Conservation (phyloP, 2,888 invertebrate species). For the Limnephilus marmoratus region DNA sequence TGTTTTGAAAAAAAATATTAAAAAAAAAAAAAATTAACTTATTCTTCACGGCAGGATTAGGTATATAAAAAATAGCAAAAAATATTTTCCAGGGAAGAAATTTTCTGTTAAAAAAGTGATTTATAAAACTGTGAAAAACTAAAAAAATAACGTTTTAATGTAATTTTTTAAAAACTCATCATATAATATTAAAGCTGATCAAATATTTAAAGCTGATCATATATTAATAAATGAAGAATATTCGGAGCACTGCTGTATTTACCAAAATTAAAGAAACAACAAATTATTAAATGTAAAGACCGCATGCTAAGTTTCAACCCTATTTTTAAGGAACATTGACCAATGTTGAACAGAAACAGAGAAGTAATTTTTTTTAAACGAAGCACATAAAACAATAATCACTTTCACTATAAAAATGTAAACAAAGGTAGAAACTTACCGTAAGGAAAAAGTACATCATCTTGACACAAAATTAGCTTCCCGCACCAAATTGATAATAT, state of each 20-base stretch:
- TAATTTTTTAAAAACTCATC: too few species aligned
- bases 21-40: too few species aligned
- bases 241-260: neutral
- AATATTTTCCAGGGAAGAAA: too few species aligned
- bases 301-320: neutral
- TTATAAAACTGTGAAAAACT: too few species aligned
- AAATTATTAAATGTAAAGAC: too few species aligned
- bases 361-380: neutral
- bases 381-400: conserved; percentile 21
- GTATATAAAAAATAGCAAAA: too few species aligned
- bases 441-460: conserved; percentile 56
- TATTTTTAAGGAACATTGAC: neutral
- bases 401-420: conserved; percentile 48
- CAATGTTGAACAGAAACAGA: neutral
- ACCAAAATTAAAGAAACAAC: neutral
- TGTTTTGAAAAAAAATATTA: too few species aligned
- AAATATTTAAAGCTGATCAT: too few species aligned
- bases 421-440: conserved; percentile 52
- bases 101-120: too few species aligned
- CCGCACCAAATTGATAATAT: conserved; percentile 21
- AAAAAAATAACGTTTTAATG: too few species aligned
- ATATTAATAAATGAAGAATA: neutral
- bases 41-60: too few species aligned
- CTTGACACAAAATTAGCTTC: conserved; percentile 42
- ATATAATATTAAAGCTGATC: too few species aligned